Base-by-base conservation (phyloP, 1,140 invertebrate genomes). In the Acromyrmex heyeri region DNA sequence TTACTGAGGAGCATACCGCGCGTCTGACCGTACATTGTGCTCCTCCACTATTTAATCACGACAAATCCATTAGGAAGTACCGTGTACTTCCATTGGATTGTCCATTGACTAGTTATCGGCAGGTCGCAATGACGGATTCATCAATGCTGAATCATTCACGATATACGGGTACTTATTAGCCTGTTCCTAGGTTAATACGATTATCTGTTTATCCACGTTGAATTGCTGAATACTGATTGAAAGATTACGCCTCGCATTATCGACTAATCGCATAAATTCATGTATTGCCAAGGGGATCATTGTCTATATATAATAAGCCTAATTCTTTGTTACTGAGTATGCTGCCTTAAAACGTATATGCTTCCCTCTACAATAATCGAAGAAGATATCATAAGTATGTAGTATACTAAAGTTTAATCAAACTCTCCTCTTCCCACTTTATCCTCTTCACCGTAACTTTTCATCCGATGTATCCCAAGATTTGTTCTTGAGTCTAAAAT, bases 51-150 rank as follows among this genome's bases (percentile, higher is more conserved):
- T 81, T 81, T 81, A 81, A 81, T 70, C 78, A 81, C 53, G 48
- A 81, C 78, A 70, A 81, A 81, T 81, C 78, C 64, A 81, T 81
- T 70, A 81, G 78, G 64, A 57, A 70, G 16, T 70, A 81, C 62
- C 50, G 50, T 69, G 77, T 69, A 50, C 65, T 69, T 69, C 21
- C 38, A 48, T 30, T 69, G 65, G 21, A 81, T 70, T 81, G 78
- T 81, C 30, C 64, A 70, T 81, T 70, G 78, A 70, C 65, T 70
- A 44, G 48, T 34, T 81, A 57, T 70, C 34, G 50, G 50, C 61
- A n/a, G 64, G 7, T 65, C 78, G 24, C 78, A 81, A 70, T 57
- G 34, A 81, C 50, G 34, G 27, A 57, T 57, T 70, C 64, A 24
- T 75, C 34, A 69, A 44, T 38, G 50, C 14, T 53, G n/a, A 30